Evolutionary conservation across 2,113 vertebrate genomes (phyloP).

Genomic region (Tricholaema leucomelas): DNA sequence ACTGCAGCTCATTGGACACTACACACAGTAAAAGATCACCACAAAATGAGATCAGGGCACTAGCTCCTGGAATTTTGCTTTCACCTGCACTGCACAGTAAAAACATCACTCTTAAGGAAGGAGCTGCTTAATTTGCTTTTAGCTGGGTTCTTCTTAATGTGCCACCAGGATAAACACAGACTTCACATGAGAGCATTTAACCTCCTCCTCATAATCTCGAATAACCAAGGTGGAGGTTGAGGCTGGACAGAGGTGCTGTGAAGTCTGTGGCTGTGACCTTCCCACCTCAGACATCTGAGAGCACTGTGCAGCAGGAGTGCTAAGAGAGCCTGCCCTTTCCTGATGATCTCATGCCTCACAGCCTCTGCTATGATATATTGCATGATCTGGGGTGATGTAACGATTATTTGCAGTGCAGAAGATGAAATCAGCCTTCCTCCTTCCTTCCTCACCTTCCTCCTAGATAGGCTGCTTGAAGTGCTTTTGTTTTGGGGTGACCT

Average conservation of each 20-base stretch:
- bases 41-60: background rate
- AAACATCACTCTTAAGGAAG: background rate
- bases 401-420: background rate
- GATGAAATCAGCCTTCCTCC: background rate
- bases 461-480: background rate
- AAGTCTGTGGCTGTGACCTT: background rate
- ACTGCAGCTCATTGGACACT: background rate
- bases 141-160: background rate
- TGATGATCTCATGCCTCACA: background rate
- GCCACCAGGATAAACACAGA: background rate
- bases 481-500: background rate
- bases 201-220: background rate
- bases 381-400: background rate
- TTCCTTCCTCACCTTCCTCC: constrained; percentile 13
- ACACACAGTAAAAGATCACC: background rate
- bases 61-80: background rate
- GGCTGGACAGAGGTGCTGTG: background rate
- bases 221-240: background rate
- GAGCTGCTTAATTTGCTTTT: background rate
- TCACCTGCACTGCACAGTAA: background rate
- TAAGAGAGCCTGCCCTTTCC: background rate
- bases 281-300: background rate
- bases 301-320: background rate
- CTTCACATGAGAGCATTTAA: background rate
- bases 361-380: background rate